These are phyloP conservation scores for Craniophora ligustri DNA, from an alignment of 2,888 invertebrate species.

Conservation along the genomic window DNA sequence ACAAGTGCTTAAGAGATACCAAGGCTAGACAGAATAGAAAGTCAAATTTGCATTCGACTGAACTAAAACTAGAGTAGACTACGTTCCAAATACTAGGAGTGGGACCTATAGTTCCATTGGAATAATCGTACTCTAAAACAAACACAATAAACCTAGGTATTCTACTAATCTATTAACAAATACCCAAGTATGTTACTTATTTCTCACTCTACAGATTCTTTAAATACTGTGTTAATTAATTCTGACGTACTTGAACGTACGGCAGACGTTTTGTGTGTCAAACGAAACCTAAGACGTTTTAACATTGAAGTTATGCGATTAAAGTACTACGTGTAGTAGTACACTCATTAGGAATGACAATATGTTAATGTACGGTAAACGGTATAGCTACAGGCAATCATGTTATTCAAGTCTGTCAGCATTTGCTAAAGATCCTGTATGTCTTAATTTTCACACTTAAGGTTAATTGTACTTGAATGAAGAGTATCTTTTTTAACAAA, in stretches of 20 bases:
- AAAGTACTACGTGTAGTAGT: constrained; percentile 15
- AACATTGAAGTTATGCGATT: constrained; percentile 47
- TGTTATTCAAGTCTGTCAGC: no score
- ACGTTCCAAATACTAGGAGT: constrained; percentile 1
- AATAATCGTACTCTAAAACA: background rate
- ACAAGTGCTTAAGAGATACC: constrained; percentile 20
- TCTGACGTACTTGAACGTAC: constrained; percentile 18
- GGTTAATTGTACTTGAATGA: no score
- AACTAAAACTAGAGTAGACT: constrained; percentile 19
- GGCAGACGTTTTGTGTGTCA: constrained; percentile 44
- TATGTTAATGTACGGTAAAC: no score
- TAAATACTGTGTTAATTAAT: constrained; percentile 20
- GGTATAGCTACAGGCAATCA: no score
- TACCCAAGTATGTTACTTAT: constrained; percentile 7
- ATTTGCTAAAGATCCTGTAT: no score
- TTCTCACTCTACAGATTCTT: constrained; percentile 32
- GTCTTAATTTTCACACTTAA: no score
- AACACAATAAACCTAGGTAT: background rate
- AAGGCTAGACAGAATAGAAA: constrained; percentile 50
- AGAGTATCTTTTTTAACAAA: no score
- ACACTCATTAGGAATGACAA: background rate
- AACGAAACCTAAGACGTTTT: constrained; percentile 48
- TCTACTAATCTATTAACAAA: background rate
- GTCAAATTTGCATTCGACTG: constrained; percentile 49
- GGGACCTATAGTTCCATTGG: no score